Conservation (phyloP, 2,113 vertebrate genomes). For the Cyrtonyx montezumae region DNA sequence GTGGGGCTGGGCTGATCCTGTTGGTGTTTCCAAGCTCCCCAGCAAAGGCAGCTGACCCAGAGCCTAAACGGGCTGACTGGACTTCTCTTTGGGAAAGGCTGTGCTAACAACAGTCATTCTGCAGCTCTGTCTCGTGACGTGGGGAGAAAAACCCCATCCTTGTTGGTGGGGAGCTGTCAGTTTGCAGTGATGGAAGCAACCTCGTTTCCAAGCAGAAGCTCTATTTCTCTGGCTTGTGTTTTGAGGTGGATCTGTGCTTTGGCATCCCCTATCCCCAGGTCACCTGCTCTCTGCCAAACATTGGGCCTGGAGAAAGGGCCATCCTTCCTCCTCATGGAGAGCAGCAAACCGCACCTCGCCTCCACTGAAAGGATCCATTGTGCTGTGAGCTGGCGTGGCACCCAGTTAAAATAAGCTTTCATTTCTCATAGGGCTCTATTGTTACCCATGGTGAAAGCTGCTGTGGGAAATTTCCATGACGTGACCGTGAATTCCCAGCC, state of each 20-base stretch:
- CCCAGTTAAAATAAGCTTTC: neutral
- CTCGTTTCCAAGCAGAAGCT: conserved; percentile 1
- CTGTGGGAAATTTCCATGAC: conserved; percentile 42
- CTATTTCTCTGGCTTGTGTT: neutral
- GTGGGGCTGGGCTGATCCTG: neutral
- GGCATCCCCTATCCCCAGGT: neutral
- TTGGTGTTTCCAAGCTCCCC: neutral
- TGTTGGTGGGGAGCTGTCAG: neutral
- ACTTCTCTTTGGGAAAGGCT: conserved; percentile 44
- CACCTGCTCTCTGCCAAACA: neutral
- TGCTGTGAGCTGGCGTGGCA: neutral
- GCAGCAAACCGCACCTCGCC: neutral
- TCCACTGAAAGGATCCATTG: conserved; percentile 12
- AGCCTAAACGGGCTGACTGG: neutral
- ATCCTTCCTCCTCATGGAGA: neutral
- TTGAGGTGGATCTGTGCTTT: neutral
- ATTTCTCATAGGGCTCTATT: conserved; percentile 37
- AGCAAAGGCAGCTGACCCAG: neutral
- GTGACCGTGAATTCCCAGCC: neutral
- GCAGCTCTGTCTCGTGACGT: neutral
- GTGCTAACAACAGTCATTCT: neutral
- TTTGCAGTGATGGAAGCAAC: neutral
- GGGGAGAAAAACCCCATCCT: neutral
- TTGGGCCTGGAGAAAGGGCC: neutral
- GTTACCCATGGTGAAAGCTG: conserved; percentile 22